These are phyloP conservation scores for Plusia festucae DNA, from an alignment of 2,888 invertebrate genomes.

Conservation along the genomic window DNA sequence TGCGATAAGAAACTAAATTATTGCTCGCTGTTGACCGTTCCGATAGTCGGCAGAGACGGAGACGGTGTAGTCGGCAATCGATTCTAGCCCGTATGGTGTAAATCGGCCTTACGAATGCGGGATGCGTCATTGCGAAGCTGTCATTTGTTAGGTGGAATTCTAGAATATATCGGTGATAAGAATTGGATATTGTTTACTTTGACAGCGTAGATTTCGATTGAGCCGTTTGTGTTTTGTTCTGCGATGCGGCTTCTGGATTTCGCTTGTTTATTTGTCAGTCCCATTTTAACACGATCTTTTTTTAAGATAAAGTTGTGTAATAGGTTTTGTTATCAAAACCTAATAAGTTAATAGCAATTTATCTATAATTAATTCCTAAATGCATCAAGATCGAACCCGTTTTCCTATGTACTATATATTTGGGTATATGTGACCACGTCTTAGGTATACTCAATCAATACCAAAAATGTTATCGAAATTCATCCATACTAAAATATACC, in stretches of 20 bases:
- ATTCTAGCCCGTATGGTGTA: constrained; percentile 64
- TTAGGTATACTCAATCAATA: no score
- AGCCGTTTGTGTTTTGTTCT: background rate
- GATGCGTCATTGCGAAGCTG: constrained; percentile 38
- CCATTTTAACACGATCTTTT: background rate
- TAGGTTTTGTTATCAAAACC: background rate
- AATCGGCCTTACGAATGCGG: constrained; percentile 57
- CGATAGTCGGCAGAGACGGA: constrained; percentile 43
- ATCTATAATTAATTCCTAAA: no score
- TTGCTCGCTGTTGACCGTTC: constrained; percentile 77
- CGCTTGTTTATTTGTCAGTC: background rate
- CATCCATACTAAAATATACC: no score
- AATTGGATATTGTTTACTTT: constrained; percentile 16
- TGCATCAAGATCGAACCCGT: no score
- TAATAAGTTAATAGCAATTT: no score
- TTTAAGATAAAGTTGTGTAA: no score
- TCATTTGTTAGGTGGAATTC: constrained; percentile 41
- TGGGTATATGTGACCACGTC: no score
- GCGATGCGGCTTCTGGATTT: background rate
- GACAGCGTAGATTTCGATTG: constrained; percentile 3
- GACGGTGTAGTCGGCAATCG: constrained; percentile 52
- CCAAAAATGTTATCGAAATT: no score
- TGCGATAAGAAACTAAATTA: constrained; percentile 84
- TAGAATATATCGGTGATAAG: constrained; percentile 16
- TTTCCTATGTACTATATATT: no score